A percentile compares a stretch with the other conserved stretches of the same genome.
phyloP scores from a whole-genome alignment of 2,797 vertebrate genomes.

The Pseudocheirus occidentalis region DNA sequence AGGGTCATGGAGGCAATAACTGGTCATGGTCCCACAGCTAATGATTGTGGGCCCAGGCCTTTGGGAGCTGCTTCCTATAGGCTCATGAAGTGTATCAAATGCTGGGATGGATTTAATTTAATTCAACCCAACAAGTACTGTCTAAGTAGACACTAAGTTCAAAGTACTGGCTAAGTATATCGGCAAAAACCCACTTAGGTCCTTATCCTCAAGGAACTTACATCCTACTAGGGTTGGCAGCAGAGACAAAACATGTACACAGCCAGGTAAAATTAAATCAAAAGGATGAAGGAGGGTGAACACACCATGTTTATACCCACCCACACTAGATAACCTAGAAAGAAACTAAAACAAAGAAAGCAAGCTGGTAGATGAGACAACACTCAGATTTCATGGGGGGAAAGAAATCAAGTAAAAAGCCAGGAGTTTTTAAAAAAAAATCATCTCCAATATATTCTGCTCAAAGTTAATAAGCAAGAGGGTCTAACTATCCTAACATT shows the following conservation, averaged over 20 bases:
- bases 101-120: not conserved
- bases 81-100: not conserved
- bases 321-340: not conserved
- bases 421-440: not conserved
- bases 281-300: not conserved
- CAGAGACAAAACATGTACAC: not conserved
- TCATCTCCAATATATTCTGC: not conserved
- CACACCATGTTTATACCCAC: not conserved
- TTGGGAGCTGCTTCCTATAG: not conserved
- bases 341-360: not conserved
- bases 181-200: not conserved
- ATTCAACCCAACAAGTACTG: not conserved
- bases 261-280: not conserved
- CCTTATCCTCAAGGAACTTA: not conserved
- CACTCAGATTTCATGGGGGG: not conserved
- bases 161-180: not conserved
- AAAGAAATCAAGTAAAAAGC: not conserved
- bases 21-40: not conserved
- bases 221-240: not conserved
- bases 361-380: not conserved
- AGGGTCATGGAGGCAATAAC: not conserved
- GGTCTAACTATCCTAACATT: not conserved
- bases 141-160: not conserved
- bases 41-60: not conserved
- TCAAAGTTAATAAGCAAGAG: not conserved